A percentile compares a stretch with the other conserved stretches of the same genome.
phyloP scores from a whole-genome alignment of 2,888 invertebrate genomes.

The Nephrotoma appendiculata region DNA sequence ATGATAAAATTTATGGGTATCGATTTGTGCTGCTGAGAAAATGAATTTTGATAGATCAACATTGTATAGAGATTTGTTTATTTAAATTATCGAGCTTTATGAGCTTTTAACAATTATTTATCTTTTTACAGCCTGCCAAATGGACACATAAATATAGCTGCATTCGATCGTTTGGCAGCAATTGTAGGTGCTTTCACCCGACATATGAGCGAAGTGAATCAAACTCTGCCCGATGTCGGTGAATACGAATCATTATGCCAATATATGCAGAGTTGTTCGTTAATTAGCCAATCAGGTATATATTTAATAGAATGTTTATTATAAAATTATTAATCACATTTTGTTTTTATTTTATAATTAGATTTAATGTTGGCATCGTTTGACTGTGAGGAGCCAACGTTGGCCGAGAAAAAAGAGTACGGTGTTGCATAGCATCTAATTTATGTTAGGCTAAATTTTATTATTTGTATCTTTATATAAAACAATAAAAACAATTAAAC shows the following conservation, averaged over 20 bases:
- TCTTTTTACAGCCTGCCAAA: conserved; percentile 46
- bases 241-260: conserved; percentile 29
- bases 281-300: conserved; percentile 30
- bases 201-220: conserved; percentile 30
- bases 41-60: not conserved
- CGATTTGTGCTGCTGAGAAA: not conserved
- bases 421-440: conserved; percentile 10
- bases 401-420: conserved; percentile 28
- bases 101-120: conserved; percentile 10
- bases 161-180: conserved; percentile 32
- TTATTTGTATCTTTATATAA: not conserved
- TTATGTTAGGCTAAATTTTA: not conserved
- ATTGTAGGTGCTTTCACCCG: conserved; percentile 32
- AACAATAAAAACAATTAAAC: not conserved
- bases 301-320: not conserved
- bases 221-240: conserved; percentile 16
- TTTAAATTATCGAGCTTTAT: not conserved
- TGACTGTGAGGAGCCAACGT: conserved; percentile 29
- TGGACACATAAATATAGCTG: conserved; percentile 67
- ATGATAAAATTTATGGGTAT: not conserved
- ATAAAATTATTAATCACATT: conserved; percentile 1
- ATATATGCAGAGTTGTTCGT: conserved; percentile 29
- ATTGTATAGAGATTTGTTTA: not conserved
- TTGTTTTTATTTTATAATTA: conserved; percentile 15
- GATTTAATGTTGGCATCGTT: conserved; percentile 30